Base-by-base conservation (phyloP, 1,140 invertebrate species). In the Hyphantria cunea region DNA sequence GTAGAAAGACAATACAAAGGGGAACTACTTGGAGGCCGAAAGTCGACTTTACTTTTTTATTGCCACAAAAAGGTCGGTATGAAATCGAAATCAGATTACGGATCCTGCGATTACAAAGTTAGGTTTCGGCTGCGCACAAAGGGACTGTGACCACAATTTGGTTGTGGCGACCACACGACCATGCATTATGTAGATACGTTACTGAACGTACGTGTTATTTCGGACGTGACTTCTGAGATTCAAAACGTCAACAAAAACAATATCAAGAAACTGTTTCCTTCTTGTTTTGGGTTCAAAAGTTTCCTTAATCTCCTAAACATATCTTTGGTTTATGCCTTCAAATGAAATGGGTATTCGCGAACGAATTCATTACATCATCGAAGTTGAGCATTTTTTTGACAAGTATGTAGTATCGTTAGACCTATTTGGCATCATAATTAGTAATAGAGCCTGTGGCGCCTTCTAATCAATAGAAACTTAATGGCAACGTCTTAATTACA, bases 81-180 rank as follows among this genome's bases (percentile, higher is more conserved):
- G 74, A 78, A 84, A 85, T 84, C 74, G 80, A 84, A 86, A 85
- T 82, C 75, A 74, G 83, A 84, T 86, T 83, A 89, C 54, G 68
- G 72, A 71, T 72, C 70, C 71, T 72, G 77, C 64, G 74, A 83
- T 84, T 79, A 82, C 62, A 76, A 86, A 87, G 78, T 85, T 88
- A 86, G 86, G 78, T 85, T 88, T 78, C 72, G 70, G 67, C 69
- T 14, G 58, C 65, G 66, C 34, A 72, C 70, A 79, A 74, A 81
- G 76, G 61, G 72, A 64, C 68, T 72, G 72, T 67, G 73, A 86
- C 86, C 86, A 75, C 86, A 84, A 74, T 64, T 74, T 76, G 55
- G 67, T 72, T 62, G 68, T 66, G 52, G 59, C 45, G 56, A 72
- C 70, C 70, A 72, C 80, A 72, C 64, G 58, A 68, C 65, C 73